Percentiles rank a stretch among this genome's conserved stretches.
Evolutionary conservation across 1,140 invertebrate species (phyloP).

Genomic region (Brachionus angularis): DNA sequence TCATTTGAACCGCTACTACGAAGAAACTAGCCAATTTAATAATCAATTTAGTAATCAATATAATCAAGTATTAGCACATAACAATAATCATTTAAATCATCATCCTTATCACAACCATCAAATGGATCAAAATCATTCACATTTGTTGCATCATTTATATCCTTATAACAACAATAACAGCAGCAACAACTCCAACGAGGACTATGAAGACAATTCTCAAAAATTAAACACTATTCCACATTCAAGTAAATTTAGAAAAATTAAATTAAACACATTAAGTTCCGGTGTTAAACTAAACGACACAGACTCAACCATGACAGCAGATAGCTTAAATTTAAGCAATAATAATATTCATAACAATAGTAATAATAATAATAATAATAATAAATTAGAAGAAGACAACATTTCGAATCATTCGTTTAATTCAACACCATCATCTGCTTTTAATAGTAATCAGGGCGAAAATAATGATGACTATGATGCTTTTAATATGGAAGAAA

Average conservation of each 20-base stretch:
- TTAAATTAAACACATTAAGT: background rate
- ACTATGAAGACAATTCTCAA: background rate
- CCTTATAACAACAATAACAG: conserved; percentile 22
- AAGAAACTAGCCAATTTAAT: background rate
- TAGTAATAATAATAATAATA: too few species aligned
- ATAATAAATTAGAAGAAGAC: conserved; percentile 4
- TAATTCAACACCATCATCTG: conserved; percentile 28
- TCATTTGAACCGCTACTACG: conserved; percentile 5
- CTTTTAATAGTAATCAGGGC: conserved; percentile 26
- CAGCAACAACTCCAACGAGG: background rate
- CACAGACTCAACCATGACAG: too few species aligned
- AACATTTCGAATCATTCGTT: conserved; percentile 7
- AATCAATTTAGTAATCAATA: too few species aligned
- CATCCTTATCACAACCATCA: background rate
- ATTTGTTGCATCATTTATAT: conserved; percentile 5
- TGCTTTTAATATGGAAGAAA: too few species aligned
- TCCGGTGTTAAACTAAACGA: background rate
- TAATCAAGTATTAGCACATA: too few species aligned
- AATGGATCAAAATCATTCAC: conserved; percentile 5
- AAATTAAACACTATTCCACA: background rate
- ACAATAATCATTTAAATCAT: too few species aligned
- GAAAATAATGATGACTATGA: conserved; percentile 34
- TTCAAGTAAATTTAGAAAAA: conserved; percentile 24
- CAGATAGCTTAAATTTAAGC: too few species aligned
- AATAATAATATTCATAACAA: too few species aligned